Evolutionary conservation across 35 echinoderm and acorn worm genomes (phyloP).

Genomic region (Ophioderma brevispina): DNA sequence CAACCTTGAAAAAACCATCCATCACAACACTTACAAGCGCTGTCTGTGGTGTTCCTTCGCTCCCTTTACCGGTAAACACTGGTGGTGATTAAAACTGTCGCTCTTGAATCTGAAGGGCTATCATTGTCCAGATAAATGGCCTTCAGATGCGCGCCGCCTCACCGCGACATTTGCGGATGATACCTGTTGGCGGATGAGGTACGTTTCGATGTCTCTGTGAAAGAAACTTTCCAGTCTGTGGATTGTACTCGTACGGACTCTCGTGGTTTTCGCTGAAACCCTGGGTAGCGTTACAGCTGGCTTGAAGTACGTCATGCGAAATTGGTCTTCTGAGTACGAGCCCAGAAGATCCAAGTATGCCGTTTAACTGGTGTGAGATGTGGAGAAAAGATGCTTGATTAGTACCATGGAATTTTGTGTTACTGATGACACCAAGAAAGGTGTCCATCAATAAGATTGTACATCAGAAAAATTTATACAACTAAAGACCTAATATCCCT

Average conservation of each 20-base stretch:
- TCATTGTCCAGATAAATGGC: conserved; percentile 12
- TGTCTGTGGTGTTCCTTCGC: background rate
- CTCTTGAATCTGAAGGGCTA: conserved; percentile 7
- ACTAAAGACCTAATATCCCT: too few relatives aligned
- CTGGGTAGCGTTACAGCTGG: conserved; percentile 20
- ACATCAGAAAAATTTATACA: too few relatives aligned
- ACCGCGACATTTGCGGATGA: background rate
- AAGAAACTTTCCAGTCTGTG: conserved; percentile 74
- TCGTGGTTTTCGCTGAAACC: background rate
- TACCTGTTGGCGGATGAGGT: background rate
- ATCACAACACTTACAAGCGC: too few relatives aligned
- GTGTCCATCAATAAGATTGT: too few relatives aligned
- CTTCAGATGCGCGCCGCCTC: conserved; percentile 12
- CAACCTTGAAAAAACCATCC: too few relatives aligned
- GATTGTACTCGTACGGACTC: conserved; percentile 41
- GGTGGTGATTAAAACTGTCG: conserved; percentile 6
- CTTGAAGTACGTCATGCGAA: conserved; percentile 60
- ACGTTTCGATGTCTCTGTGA: conserved; percentile 47
- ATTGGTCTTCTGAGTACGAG: conserved; percentile 56
- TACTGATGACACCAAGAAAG: too few relatives aligned
- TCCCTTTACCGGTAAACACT: conserved; percentile 28
- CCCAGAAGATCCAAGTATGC: conserved; percentile 83
- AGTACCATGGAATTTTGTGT: too few relatives aligned
- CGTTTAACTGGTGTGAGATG: conserved; percentile 63
- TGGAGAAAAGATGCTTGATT: too few relatives aligned